A percentile compares a stretch with the other conserved stretches of the same genome.
phyloP scores from a whole-genome alignment of 1,140 invertebrate species.

The Caenorhabditis latens region DNA sequence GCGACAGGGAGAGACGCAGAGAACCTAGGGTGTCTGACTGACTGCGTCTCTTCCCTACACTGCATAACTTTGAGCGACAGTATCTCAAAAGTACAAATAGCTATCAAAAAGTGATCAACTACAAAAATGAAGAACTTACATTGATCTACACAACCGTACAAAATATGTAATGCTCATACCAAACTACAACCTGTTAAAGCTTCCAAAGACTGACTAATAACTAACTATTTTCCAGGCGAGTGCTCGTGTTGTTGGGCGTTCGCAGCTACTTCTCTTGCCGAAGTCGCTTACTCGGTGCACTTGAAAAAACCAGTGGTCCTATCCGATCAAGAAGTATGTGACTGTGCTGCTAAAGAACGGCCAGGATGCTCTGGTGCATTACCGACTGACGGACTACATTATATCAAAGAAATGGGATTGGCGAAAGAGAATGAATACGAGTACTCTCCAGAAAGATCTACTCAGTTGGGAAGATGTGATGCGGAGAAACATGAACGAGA shows the following conservation, averaged over 20 bases:
- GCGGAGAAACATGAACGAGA: background rate
- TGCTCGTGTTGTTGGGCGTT: constrained; percentile 32
- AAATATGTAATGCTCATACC: no score
- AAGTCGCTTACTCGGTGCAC: background rate
- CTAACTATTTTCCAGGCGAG: background rate
- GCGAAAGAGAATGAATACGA: background rate
- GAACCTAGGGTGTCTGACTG: no score
- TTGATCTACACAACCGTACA: no score
- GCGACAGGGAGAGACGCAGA: no score
- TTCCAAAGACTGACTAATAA: no score
- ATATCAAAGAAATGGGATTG: background rate
- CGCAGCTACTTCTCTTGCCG: constrained; percentile 13
- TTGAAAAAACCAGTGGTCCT: background rate
- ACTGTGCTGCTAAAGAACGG: background rate
- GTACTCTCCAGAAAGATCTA: background rate
- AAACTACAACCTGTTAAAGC: no score
- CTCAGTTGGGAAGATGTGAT: background rate
- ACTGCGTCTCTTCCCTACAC: no score
- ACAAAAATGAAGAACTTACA: no score
- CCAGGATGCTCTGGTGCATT: background rate
- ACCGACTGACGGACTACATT: background rate
- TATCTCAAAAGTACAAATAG: no score
- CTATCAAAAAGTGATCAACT: no score
- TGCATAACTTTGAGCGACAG: no score
- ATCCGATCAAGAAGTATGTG: constrained; percentile 35